Evolutionary conservation across 2,113 vertebrate species (phyloP), one percentile per base, ranked within the genome.

Genomic region (Cheirogaleus medius): DNA sequence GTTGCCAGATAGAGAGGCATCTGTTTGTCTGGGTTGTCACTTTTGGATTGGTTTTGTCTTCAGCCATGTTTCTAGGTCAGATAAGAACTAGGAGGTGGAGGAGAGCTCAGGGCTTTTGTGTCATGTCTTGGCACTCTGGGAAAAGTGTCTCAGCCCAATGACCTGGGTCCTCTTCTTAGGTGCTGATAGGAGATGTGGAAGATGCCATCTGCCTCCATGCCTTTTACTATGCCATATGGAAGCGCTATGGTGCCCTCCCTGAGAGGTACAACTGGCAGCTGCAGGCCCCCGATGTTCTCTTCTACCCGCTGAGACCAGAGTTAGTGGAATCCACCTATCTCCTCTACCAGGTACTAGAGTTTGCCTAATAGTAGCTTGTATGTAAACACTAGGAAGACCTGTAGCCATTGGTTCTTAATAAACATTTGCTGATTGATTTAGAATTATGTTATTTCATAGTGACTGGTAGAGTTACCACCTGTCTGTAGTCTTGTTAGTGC

Each of bases 171-270:
- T 60, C 34, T 63, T 27, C 91, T 11, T 60, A 99, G 99, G 99
- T 99, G 87, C 98, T 99, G 97, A 99, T 99, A 96, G 99, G 99
- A 37, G 99, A 99, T 83, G 99, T 99, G 91, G 99, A 99, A 97
- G 99, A 99, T 66, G 99, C 99, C 47, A 99, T 99, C 98, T 99
- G 99, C 98, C 99, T 99, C 23, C 99, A 99, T 47, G 99, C 99
- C 95, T 99, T 99, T 98, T 99, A 99, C 98, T 99, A 99, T 37
- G 99, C 99, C 97, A 99, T 99, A 66, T 99, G 99, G 99, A 99
- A 99, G 84, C 99, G 99, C 21, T 99, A 99, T 0, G 99, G 99
- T 25, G 99, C 99, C 73, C 99, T 99, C 87, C 99, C 99, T 0
- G 99, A 99, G 97, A 98, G 99, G 71, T 99, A 99, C 97, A 99